Evolutionary conservation across 2,888 invertebrate species (phyloP).

Genomic region (Oxyscelio sp.): DNA sequence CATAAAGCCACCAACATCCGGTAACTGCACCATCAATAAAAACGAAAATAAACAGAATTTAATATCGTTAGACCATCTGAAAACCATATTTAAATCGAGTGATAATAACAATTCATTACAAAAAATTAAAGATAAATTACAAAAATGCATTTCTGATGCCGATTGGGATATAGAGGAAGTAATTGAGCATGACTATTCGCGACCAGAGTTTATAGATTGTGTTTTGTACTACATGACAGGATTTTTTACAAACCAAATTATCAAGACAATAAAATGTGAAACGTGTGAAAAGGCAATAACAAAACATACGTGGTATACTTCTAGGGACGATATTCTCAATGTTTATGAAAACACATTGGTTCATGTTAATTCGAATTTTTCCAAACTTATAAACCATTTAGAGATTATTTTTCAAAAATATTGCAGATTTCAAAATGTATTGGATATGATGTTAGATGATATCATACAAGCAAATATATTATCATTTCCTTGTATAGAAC

Average conservation of each 20-base stretch:
- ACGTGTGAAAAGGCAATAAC: not conserved
- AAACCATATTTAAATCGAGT: too few species aligned
- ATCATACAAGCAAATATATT: not conserved
- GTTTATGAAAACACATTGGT: not conserved
- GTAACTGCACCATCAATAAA: too few species aligned
- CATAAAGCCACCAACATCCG: too few species aligned
- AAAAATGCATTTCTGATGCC: too few species aligned
- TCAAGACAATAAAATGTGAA: not conserved
- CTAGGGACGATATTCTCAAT: not conserved
- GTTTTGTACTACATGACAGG: not conserved
- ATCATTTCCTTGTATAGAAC: not conserved
- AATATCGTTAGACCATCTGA: too few species aligned
- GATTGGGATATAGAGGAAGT: too few species aligned
- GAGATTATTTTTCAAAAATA: conserved; percentile 4
- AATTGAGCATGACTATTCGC: too few species aligned
- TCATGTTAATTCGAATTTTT: not conserved
- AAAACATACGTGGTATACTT: not conserved
- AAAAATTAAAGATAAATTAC: too few species aligned
- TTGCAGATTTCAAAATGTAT: not conserved
- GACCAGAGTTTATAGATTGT: not conserved
- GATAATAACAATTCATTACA: too few species aligned
- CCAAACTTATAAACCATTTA: not conserved
- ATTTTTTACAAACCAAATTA: not conserved
- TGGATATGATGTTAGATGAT: not conserved
- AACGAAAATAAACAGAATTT: too few species aligned